A percentile compares a stretch with the other conserved stretches of the same genome.
phyloP scores from a whole-genome alignment of 2,888 invertebrate species.

The Apodemia zela region DNA sequence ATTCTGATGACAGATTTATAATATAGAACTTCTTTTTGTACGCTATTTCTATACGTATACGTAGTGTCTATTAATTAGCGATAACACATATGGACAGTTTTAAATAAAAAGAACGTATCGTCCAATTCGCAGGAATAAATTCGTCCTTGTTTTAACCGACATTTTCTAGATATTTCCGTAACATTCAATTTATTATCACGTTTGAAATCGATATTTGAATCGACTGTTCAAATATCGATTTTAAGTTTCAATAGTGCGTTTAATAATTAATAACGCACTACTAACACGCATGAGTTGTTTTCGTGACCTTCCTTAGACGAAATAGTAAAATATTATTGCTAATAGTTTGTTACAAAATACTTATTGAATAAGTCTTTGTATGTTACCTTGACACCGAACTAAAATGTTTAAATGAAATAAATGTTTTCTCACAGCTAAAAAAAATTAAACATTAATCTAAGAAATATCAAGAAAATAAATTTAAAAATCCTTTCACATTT shows the following conservation, averaged over 20 bases:
- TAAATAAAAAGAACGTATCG: no score
- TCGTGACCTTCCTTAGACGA: constrained; percentile 10
- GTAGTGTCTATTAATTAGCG: no score
- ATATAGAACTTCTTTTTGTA: no score
- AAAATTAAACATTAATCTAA: neutral
- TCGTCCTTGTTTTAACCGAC: no score
- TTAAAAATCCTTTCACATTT: no score
- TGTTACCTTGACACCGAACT: constrained; percentile 1
- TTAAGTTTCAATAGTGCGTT: neutral
- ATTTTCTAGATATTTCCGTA: no score
- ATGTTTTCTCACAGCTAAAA: neutral
- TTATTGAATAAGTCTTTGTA: neutral
- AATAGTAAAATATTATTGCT: constrained; percentile 11
- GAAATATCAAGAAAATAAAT: neutral
- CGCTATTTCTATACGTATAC: no score
- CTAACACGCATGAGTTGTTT: constrained; percentile 1
- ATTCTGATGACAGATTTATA: no score
- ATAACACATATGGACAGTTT: no score
- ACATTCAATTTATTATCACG: no score
- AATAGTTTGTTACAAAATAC: constrained; percentile 6
- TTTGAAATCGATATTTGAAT: neutral
- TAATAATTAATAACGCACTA: neutral
- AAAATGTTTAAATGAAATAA: neutral
- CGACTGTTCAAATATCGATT: neutral
- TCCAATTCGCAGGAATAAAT: no score